Conservation (phyloP, 2,888 invertebrate genomes). For the Torymus aiolomorphi region DNA sequence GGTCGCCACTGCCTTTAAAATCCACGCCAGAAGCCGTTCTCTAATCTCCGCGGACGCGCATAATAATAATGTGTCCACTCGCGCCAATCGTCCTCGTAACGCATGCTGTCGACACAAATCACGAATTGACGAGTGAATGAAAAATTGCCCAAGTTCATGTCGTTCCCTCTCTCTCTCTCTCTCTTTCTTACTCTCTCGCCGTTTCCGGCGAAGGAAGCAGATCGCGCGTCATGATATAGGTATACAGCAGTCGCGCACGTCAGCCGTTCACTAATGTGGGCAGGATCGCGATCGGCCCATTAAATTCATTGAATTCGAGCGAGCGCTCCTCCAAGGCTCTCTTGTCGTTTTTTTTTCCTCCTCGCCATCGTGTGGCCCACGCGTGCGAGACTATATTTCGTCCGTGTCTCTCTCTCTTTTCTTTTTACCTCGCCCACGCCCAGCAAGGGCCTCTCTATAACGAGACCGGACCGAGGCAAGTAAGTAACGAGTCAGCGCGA, state of each 20-base stretch:
- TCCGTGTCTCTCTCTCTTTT: too few relatives aligned
- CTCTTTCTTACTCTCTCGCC: too few relatives aligned
- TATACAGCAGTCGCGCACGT: neutral
- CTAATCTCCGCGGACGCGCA: too few relatives aligned
- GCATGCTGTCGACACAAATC: slow-evolving; percentile 5
- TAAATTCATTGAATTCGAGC: slow-evolving; percentile 13
- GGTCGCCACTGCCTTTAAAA: neutral
- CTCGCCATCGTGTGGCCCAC: slow-evolving; percentile 8
- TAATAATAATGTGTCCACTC: too few relatives aligned
- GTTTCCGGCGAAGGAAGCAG: slow-evolving; percentile 20
- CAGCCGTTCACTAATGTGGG: too few relatives aligned
- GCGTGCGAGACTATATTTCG: neutral
- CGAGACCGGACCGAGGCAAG: neutral
- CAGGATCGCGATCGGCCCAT: neutral
- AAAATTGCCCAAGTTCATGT: slow-evolving; percentile 18
- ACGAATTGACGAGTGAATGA: slow-evolving; percentile 21
- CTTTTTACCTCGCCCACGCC: too few relatives aligned
- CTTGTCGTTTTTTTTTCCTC: neutral
- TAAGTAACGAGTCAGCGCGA: too few relatives aligned
- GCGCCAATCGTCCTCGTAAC: too few relatives aligned
- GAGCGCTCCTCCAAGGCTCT: too few relatives aligned
- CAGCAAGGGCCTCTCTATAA: neutral
- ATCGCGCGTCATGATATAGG: neutral
- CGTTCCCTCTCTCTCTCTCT: neutral
- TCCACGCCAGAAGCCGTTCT: too few relatives aligned